These are phyloP conservation scores for Thoracochromis brauschi DNA, from an alignment of 2,113 vertebrate species.

Conservation along the genomic window DNA sequence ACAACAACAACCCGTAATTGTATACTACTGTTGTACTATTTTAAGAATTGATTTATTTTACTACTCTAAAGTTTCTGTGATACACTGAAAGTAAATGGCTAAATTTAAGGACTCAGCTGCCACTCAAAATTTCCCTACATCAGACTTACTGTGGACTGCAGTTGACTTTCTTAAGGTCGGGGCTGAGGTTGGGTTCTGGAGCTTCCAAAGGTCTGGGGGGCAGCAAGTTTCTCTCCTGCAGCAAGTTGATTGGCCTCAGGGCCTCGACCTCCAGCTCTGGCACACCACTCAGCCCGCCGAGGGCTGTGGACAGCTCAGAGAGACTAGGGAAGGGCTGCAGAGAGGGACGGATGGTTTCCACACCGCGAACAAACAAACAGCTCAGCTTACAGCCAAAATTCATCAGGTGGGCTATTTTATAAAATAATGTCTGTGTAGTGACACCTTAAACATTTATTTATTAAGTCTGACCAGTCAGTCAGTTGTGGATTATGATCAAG, in stretches of 20 bases:
- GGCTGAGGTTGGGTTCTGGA: slow-evolving; percentile 87
- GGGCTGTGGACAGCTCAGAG: slow-evolving; percentile 82
- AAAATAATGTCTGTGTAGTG: not conserved
- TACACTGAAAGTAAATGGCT: not conserved
- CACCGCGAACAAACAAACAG: not conserved
- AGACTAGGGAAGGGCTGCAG: slow-evolving; percentile 80
- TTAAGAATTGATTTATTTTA: not conserved
- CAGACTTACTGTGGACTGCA: slow-evolving; percentile 89
- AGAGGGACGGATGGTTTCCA: not conserved
- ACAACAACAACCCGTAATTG: fast-evolving
- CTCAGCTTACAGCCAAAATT: not conserved
- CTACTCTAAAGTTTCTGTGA: not conserved
- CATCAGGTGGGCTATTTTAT: not conserved
- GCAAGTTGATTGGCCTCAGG: slow-evolving; percentile 85
- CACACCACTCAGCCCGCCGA: slow-evolving; percentile 86
- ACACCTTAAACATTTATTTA: not conserved
- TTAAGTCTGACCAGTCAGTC: not conserved
- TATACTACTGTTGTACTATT: not conserved
- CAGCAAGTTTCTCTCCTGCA: slow-evolving; percentile 87
- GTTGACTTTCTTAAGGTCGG: slow-evolving; percentile 89
- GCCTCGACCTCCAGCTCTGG: slow-evolving; percentile 87
- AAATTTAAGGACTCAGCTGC: not conserved
- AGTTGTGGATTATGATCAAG: not conserved
- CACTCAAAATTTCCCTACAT: not conserved
- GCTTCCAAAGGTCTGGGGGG: slow-evolving; percentile 75